Conservation (phyloP, 2,888 invertebrate genomes). For the Baccha elongata region DNA sequence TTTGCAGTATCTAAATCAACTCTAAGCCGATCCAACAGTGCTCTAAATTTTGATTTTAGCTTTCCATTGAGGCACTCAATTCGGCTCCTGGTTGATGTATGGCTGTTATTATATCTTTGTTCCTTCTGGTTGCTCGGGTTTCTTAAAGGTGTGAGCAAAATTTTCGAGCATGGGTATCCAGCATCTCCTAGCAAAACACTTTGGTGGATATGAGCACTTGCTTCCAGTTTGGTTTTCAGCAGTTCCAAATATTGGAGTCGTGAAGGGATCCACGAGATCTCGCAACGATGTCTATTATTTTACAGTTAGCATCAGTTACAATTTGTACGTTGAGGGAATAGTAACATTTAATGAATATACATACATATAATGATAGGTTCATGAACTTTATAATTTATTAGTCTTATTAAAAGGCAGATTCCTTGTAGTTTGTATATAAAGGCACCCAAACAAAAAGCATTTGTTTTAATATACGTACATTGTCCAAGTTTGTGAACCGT, state of each 20-base stretch:
- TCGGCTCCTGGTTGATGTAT: slow-evolving; percentile 3
- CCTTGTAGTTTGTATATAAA: too few species aligned
- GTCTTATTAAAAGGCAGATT: too few species aligned
- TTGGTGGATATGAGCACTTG: too few species aligned
- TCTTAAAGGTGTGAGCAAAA: slow-evolving; percentile 25
- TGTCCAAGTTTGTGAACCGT: too few species aligned
- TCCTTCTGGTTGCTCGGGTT: slow-evolving; percentile 7
- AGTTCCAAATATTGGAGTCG: too few species aligned
- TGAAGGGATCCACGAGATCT: too few species aligned
- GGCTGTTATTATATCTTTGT: background rate
- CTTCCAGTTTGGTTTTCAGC: too few species aligned
- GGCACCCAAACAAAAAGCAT: too few species aligned
- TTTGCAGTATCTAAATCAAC: slow-evolving; percentile 4
- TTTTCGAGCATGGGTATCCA: slow-evolving; percentile 14
- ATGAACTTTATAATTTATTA: too few species aligned
- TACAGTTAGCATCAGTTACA: background rate
- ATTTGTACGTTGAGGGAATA: slow-evolving; percentile 6
- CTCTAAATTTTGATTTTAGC: slow-evolving; percentile 22
- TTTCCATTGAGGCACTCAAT: background rate
- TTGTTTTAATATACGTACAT: too few species aligned
- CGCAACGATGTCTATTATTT: background rate
- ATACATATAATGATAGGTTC: too few species aligned
- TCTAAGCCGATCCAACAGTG: background rate
- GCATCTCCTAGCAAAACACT: slow-evolving; percentile 16
- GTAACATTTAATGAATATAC: too few species aligned